Evolutionary conservation across 2,888 invertebrate genomes (phyloP).

Genomic region (Dryococelus australis): DNA sequence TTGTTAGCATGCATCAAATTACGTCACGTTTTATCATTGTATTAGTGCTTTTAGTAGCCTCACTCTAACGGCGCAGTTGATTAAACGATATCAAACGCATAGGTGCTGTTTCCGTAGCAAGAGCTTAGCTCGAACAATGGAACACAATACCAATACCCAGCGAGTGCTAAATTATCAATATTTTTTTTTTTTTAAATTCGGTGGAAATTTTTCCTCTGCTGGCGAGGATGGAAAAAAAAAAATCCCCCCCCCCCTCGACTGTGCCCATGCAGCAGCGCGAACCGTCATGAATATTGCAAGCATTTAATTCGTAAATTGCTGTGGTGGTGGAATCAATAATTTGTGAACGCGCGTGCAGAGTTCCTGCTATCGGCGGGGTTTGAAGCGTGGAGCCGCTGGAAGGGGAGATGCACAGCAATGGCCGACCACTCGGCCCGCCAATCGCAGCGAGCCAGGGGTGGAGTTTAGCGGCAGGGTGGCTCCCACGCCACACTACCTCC

Average conservation of each 20-base stretch:
- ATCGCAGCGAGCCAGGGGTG: not conserved
- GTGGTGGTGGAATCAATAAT: not conserved
- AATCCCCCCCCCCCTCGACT: not conserved
- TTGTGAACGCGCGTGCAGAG: not conserved
- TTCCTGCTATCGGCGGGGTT: not conserved
- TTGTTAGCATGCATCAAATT: not conserved
- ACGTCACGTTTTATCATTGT: not conserved
- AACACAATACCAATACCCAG: conserved; percentile 23
- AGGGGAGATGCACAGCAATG: not conserved
- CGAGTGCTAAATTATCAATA: not conserved
- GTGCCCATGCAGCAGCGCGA: not conserved
- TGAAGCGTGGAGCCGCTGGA: not conserved
- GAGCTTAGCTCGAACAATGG: conserved; percentile 19
- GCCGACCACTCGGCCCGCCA: conserved; percentile 17
- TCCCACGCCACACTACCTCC: not conserved
- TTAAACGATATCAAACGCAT: not conserved
- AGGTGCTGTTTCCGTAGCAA: not conserved
- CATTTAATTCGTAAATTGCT: conserved; percentile 29
- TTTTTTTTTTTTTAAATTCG: not conserved
- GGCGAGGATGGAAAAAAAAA: not conserved
- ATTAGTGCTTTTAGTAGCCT: no score
- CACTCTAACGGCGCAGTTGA: not conserved
- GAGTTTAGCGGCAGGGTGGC: not conserved
- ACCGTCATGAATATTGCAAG: conserved; percentile 24
- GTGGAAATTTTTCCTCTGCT: not conserved